phyloP scores from a whole-genome alignment of 2,113 vertebrate species.

The Ptyas mucosa region DNA sequence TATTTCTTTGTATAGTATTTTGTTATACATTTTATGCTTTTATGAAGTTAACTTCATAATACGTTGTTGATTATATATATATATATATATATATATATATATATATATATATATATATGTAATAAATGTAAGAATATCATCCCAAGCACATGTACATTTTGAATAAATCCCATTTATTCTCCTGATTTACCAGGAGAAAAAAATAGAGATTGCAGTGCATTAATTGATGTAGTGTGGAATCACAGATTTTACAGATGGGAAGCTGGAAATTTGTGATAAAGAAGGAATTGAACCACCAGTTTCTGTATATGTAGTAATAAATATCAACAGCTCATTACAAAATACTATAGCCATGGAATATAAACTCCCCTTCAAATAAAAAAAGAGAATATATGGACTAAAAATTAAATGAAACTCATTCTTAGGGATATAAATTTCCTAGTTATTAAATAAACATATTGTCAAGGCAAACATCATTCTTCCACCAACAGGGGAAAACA shows the following conservation, averaged over 20 bases:
- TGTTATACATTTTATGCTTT: not conserved
- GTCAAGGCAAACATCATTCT: not conserved
- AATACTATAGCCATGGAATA: not conserved
- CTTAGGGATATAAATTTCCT: not conserved
- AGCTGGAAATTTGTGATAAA: too few species aligned
- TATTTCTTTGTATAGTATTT: too few species aligned
- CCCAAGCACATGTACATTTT: too few species aligned
- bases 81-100: too few species aligned
- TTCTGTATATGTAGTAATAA: not conserved
- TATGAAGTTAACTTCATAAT: not conserved
- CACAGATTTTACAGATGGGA: not conserved
- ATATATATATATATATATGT: too few species aligned
- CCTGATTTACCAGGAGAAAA: too few species aligned
- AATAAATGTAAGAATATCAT: too few species aligned
- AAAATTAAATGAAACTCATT: not conserved
- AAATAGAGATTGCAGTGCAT: not conserved
- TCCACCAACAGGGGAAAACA: not conserved
- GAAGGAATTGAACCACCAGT: not conserved
- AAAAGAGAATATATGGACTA: not conserved
- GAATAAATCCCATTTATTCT: too few species aligned
- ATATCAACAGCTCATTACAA: not conserved
- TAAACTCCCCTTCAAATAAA: not conserved
- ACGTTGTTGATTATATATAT: not conserved
- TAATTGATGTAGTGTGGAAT: not conserved
- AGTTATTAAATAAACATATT: not conserved